A percentile compares a stretch with the other conserved stretches of the same genome.
These are phyloP conservation scores for Dryobotodes eremita DNA, from an alignment of 2,888 invertebrate species.

Conservation along the genomic window DNA sequence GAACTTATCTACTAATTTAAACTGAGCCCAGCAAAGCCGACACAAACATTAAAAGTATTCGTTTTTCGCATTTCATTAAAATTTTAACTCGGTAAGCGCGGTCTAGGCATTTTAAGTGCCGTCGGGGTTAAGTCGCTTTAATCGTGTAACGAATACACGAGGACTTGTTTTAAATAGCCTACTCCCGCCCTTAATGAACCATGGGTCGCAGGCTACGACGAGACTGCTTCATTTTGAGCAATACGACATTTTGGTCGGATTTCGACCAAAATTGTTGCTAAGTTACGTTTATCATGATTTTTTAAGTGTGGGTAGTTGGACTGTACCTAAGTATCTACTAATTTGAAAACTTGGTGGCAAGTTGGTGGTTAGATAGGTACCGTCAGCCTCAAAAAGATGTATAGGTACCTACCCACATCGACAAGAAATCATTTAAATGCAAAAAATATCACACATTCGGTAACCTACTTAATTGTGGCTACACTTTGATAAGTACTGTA, in stretches of 20 bases:
- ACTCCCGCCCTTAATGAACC: slow-evolving; percentile 70
- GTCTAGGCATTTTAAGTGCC: slow-evolving; percentile 80
- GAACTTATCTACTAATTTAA: slow-evolving; percentile 71
- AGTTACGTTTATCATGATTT: neutral
- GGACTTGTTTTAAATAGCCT: slow-evolving; percentile 75
- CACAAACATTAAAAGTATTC: slow-evolving; percentile 80
- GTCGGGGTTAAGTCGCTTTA: slow-evolving; percentile 77
- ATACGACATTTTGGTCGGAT: slow-evolving; percentile 46
- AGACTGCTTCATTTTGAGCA: slow-evolving; percentile 53
- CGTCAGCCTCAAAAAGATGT: no score
- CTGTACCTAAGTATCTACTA: neutral
- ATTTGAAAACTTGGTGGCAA: neutral
- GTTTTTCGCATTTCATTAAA: slow-evolving; percentile 83
- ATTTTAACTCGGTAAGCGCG: slow-evolving; percentile 80
- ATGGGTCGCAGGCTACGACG: slow-evolving; percentile 50
- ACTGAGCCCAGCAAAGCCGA: slow-evolving; percentile 70
- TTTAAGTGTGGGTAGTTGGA: neutral
- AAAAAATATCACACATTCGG: no score
- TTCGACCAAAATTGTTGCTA: slow-evolving; percentile 26
- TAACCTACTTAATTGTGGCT: no score
- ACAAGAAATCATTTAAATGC: no score
- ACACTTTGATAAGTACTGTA: no score
- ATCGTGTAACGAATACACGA: slow-evolving; percentile 81
- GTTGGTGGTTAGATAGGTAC: neutral
- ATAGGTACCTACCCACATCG: neutral